Evolutionary conservation across 2,888 invertebrate species (phyloP).

Genomic region (Drosophila koepferae): DNA sequence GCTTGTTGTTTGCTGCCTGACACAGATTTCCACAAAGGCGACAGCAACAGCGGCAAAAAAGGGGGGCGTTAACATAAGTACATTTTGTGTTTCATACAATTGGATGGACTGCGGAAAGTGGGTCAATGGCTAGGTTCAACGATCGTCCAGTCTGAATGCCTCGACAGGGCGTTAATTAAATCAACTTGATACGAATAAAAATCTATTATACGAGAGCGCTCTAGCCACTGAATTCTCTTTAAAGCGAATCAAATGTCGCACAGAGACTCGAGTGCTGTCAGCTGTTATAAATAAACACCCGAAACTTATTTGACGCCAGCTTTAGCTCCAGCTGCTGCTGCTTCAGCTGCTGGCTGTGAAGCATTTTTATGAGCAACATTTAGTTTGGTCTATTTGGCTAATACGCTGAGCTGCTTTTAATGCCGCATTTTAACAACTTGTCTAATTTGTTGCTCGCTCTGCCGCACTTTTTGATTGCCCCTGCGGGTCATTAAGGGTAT

Average conservation of each 20-base stretch:
- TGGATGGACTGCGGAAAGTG: conserved; percentile 40
- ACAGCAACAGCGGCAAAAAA: not conserved
- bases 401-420: conserved; percentile 57
- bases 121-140: conserved; percentile 59
- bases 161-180: conserved; percentile 48
- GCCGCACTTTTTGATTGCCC: conserved; percentile 51
- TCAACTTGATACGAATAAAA: conserved; percentile 31
- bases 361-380: conserved; percentile 48
- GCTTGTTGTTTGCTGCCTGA: conserved; percentile 25
- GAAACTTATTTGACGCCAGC: conserved; percentile 24
- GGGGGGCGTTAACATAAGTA: conserved; percentile 12
- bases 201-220: conserved; percentile 14
- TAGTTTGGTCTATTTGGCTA: conserved; percentile 61
- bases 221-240: not conserved
- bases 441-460: conserved; percentile 61
- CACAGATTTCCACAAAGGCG: conserved; percentile 29
- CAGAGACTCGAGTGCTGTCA: conserved; percentile 2
- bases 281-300: conserved; percentile 2
- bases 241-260: conserved; percentile 3
- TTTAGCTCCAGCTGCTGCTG: conserved; percentile 16
- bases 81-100: conserved; percentile 20
- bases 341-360: conserved; percentile 22
- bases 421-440: conserved; percentile 65
- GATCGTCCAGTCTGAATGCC: conserved; percentile 28
- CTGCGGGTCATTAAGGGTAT: conserved; percentile 50